Evolutionary conservation across 2,888 invertebrate species (phyloP).

Genomic region (Agonopterix heracliana): DNA sequence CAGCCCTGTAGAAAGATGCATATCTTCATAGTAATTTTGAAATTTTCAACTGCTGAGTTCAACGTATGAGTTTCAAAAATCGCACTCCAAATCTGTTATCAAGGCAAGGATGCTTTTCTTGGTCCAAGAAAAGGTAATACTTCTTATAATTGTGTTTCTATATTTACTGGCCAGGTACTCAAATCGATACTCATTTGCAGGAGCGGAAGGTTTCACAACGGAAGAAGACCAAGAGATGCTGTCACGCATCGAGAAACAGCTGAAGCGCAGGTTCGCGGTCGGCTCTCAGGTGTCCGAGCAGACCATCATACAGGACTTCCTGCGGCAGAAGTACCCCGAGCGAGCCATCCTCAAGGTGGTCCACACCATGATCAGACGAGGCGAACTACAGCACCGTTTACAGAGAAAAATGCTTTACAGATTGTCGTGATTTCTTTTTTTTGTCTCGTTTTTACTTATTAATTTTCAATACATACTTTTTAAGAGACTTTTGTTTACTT

Average conservation of each 20-base stretch:
- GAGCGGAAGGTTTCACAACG: slow-evolving; percentile 98
- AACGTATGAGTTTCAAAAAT: no score
- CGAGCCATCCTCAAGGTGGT: slow-evolving; percentile 92
- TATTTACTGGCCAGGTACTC: no score
- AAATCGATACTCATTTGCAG: slow-evolving; percentile 47
- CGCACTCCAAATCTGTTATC: no score
- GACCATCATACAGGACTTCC: slow-evolving; percentile 92
- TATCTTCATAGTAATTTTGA: no score
- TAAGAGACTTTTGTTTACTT: background rate
- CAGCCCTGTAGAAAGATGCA: no score
- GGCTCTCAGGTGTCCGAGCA: slow-evolving; percentile 98
- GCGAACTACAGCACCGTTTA: slow-evolving; percentile 96
- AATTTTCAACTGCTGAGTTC: no score
- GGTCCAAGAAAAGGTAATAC: no score
- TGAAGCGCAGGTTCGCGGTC: slow-evolving; percentile 94
- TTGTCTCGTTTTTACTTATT: background rate
- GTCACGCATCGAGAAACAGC: slow-evolving; percentile 92
- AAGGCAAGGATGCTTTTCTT: no score
- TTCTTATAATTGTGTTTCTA: no score
- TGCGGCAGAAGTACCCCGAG: slow-evolving; percentile 90
- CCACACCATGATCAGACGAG: slow-evolving; percentile 94
- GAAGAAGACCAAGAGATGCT: slow-evolving; percentile 95
- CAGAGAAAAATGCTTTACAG: slow-evolving; percentile 98
- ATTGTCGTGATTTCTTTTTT: slow-evolving; percentile 77
- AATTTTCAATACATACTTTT: background rate